Evolutionary conservation across 2,888 invertebrate species (phyloP), one percentile per base, ranked within the genome.

Genomic region (Ariolimax columbianus): DNA sequence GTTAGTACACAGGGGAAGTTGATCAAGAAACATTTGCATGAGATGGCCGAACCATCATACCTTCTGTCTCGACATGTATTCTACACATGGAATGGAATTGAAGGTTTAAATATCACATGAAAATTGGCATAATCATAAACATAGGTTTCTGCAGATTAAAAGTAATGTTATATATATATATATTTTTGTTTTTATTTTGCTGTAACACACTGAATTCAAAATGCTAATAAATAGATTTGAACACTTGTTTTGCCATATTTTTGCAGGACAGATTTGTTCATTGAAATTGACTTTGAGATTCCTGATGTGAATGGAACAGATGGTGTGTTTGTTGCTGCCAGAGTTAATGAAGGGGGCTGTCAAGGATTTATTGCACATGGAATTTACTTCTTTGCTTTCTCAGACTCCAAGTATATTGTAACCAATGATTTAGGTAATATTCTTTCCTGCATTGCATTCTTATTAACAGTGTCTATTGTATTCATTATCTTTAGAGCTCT

Each of bases 341-440:
- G 92, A 38, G 90, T 93, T 1, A 88, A 91, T 86, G 86, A 90
- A 59, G 92, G 92, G 9, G 94, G 94, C 17, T 94, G 94, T 86
- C 80, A 88, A 14, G 88, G 92, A 11, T 91, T 89, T 83, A 78
- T 82, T n/a, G 90, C 93, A 11, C 88, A 89, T 36, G 94, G 94
- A n/a, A 86, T 93, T 30, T 94, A 90, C 89, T 91, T 93, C 87
- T 92, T 89, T 83, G 77, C 93, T 17, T 91, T 90, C 84, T 43
- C 79, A 17, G 55, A 88, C 11, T 86, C 89, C 23, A 87, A 73
- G n/a, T 91, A 87, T 72, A 80, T 87, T 4, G 85, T 93, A 26
- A 85, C 92, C 30, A 89, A 89, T 72, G 92, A 93, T 88, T 82
- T 93, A 79, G 91, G 93, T 92, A 84, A 79, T 89, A 85, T 36